Conservation (phyloP, 2,888 invertebrate species). For the Leptinotarsa tumamoca region DNA sequence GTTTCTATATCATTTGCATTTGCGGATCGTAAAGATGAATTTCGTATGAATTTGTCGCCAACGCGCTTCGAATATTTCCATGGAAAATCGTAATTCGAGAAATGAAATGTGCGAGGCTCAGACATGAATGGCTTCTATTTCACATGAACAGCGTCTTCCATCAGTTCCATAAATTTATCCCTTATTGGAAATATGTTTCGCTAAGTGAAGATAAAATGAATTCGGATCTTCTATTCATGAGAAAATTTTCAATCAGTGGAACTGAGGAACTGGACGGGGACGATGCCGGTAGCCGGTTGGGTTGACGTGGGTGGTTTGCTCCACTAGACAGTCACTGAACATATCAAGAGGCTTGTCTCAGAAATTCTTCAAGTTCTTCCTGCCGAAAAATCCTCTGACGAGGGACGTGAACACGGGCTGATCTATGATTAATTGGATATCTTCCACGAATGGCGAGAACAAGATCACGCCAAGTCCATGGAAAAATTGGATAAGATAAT, state of each 20-base stretch:
- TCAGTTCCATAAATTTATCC: neutral
- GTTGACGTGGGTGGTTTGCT: too few relatives aligned
- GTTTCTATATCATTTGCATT: conserved; percentile 29
- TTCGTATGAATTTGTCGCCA: conserved; percentile 14
- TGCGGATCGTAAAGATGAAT: conserved; percentile 6
- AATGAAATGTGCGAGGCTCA: conserved; percentile 1
- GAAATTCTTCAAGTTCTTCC: too few relatives aligned
- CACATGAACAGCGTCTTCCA: neutral
- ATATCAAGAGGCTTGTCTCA: too few relatives aligned
- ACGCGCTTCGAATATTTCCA: conserved; percentile 12
- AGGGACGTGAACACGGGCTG: too few relatives aligned
- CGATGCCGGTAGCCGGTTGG: too few relatives aligned
- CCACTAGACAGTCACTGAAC: too few relatives aligned
- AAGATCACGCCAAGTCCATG: too few relatives aligned
- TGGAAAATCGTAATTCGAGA: conserved; percentile 10
- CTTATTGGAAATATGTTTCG: neutral
- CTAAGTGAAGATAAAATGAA: neutral
- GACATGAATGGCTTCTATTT: neutral
- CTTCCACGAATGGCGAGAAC: too few relatives aligned
- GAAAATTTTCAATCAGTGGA: neutral
- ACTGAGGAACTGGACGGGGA: neutral
- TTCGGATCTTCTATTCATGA: neutral
- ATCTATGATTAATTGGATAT: too few relatives aligned
- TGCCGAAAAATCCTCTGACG: too few relatives aligned
- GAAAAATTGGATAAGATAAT: too few relatives aligned